Conservation (phyloP, 2,797 vertebrate species). For the Peromyscus aztecus region DNA sequence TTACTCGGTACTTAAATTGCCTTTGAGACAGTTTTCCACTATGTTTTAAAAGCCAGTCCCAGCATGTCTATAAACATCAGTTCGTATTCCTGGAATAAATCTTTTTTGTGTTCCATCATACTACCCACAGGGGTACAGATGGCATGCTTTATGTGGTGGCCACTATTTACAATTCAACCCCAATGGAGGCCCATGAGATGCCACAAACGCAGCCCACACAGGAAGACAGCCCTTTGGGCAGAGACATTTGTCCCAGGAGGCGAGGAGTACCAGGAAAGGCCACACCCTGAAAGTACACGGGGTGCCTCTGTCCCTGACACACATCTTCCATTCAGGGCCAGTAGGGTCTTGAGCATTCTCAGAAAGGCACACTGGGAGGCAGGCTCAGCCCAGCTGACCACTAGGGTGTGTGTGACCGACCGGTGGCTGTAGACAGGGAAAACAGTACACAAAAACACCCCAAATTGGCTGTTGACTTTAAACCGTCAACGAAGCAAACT, state of each 20-base stretch:
- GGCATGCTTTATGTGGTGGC: conserved; percentile 84
- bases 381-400: conserved; percentile 7
- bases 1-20: conserved; percentile 76
- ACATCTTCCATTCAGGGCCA: conserved; percentile 4
- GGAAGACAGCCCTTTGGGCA: conserved; percentile 79
- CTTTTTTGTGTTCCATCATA: conserved; percentile 81
- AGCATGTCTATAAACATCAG: conserved; percentile 83
- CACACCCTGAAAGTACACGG: conserved; percentile 78
- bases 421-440: not conserved
- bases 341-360: not conserved
- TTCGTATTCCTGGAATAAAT: conserved; percentile 85
- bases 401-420: not conserved
- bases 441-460: conserved; percentile 36
- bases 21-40: conserved; percentile 83
- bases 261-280: conserved; percentile 71
- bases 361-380: conserved; percentile 27
- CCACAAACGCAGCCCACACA: conserved; percentile 84
- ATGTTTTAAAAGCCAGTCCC: conserved; percentile 78
- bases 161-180: conserved; percentile 82
- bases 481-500: conserved; percentile 76
- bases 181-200: conserved; percentile 76
- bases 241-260: conserved; percentile 75
- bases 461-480: conserved; percentile 59
- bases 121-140: conserved; percentile 84
- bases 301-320: conserved; percentile 25